Evolutionary conservation across 1,140 invertebrate genomes (phyloP).

Genomic region (Drosophila orena): DNA sequence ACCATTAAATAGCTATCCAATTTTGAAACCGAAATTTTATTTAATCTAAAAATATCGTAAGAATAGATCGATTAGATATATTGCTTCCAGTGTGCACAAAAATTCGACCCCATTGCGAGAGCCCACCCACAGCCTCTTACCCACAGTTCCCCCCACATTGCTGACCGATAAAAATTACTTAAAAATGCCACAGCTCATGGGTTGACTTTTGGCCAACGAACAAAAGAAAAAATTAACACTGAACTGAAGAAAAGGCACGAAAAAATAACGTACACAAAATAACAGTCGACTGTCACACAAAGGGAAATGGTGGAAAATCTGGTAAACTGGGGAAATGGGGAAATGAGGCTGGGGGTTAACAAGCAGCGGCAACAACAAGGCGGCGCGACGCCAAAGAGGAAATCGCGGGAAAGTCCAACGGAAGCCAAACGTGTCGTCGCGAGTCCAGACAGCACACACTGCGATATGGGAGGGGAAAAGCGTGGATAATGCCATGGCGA

Average conservation of each 20-base stretch:
- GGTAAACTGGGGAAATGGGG: slow-evolving; percentile 8
- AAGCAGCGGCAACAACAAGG: slow-evolving; percentile 18
- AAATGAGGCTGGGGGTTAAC: slow-evolving; percentile 5
- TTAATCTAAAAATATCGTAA: too few species aligned
- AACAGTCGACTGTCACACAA: slow-evolving; percentile 55
- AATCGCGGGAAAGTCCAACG: slow-evolving; percentile 77
- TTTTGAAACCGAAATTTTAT: too few species aligned
- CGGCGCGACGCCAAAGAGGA: slow-evolving; percentile 51
- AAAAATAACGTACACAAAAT: slow-evolving; percentile 44
- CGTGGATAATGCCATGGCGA: slow-evolving; percentile 13
- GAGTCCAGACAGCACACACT: slow-evolving; percentile 48
- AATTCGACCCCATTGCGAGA: neutral
- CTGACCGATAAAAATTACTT: slow-evolving; percentile 84
- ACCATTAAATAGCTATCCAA: too few species aligned
- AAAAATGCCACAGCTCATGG: slow-evolving; percentile 84
- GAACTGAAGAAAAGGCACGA: slow-evolving; percentile 23
- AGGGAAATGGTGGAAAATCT: slow-evolving; percentile 27
- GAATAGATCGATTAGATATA: too few species aligned
- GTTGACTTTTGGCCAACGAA: slow-evolving; percentile 82
- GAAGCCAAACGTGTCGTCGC: slow-evolving; percentile 77
- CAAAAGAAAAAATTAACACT: slow-evolving; percentile 25
- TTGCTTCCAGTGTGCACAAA: slow-evolving; percentile 2
- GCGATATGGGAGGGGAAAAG: slow-evolving; percentile 12
- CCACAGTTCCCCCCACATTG: slow-evolving; percentile 11
- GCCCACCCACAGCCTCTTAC: slow-evolving; percentile 5